Conservation (phyloP, 2,888 invertebrate genomes). For the Synergus umbraculus region DNA sequence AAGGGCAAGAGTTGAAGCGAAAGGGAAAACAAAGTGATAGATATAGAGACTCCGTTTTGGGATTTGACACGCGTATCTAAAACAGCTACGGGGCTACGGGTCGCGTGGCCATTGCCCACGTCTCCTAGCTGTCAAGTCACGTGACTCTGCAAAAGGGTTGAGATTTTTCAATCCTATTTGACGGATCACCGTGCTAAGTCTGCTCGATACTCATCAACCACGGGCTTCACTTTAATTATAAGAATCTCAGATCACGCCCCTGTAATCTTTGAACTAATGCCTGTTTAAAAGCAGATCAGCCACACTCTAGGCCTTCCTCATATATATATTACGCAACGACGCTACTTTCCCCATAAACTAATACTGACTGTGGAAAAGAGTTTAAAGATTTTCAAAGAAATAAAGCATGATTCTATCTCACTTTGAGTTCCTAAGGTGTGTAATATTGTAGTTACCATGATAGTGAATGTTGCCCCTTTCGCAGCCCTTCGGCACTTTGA, state of each 20-base stretch:
- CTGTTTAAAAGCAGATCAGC: conserved; percentile 71
- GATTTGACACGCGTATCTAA: conserved; percentile 77
- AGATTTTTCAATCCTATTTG: conserved; percentile 72
- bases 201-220: conserved; percentile 73
- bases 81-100: conserved; percentile 67
- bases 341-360: neutral
- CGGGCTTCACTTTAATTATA: conserved; percentile 75
- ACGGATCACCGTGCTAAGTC: conserved; percentile 75
- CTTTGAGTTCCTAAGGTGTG: neutral
- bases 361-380: too few species aligned
- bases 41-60: conserved; percentile 66
- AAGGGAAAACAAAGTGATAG: conserved; percentile 17
- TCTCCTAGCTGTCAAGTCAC: conserved; percentile 69
- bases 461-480: neutral
- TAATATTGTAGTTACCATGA: neutral
- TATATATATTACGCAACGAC: neutral
- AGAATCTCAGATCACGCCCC: conserved; percentile 74
- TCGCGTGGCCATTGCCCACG: conserved; percentile 60
- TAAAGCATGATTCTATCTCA: too few species aligned
- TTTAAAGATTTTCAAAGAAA: too few species aligned
- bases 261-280: conserved; percentile 70
- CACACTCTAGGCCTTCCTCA: neutral
- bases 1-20: neutral
- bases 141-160: conserved; percentile 76
- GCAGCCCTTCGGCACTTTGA: conserved; percentile 57